phyloP scores from a whole-genome alignment of 2,113 vertebrate species.

The Halichoerus grypus region DNA sequence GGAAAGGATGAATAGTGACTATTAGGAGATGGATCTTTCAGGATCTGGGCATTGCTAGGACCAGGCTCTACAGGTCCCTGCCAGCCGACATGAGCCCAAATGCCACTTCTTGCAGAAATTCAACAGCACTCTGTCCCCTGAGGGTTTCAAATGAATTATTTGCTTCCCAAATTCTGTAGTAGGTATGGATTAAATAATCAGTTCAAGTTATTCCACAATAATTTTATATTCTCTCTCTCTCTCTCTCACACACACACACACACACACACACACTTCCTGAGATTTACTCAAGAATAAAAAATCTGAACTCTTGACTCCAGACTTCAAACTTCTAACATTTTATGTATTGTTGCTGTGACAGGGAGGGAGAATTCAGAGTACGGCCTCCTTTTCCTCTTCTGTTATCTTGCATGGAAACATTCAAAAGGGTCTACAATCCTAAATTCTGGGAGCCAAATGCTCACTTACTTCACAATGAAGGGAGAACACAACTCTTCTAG shows the following conservation, averaged over 20 bases:
- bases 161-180: background rate
- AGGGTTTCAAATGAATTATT: background rate
- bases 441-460: accelerated
- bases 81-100: background rate
- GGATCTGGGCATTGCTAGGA: background rate
- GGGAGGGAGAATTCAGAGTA: background rate
- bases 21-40: background rate
- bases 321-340: background rate
- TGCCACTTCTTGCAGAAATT: background rate
- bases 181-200: background rate
- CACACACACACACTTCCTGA: background rate
- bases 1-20: background rate
- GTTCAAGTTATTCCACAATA: background rate
- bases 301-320: background rate
- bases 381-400: background rate
- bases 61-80: background rate
- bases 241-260: background rate
- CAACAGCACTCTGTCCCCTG: background rate
- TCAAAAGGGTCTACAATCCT: background rate
- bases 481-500: conserved; percentile 92
- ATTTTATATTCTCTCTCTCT: background rate
- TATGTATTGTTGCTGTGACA: background rate
- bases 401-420: background rate
- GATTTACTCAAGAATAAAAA: background rate
- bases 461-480: conserved; percentile 93